phyloP scores from a whole-genome alignment of 2,113 vertebrate species.

The Chloroceryle aenea region DNA sequence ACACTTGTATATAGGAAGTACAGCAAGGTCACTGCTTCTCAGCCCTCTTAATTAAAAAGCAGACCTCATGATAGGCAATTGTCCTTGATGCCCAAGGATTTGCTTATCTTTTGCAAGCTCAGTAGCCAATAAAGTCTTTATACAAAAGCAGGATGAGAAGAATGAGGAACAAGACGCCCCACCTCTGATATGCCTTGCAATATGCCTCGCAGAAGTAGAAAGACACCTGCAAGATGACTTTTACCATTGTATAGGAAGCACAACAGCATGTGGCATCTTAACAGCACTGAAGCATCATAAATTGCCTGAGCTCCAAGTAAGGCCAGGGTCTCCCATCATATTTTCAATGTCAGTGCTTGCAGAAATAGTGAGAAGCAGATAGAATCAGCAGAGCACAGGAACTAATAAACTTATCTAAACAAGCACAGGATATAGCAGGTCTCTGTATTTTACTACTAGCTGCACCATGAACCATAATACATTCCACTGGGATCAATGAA shows the following conservation, averaged over 20 bases:
- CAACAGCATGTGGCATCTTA: background rate
- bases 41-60: conserved; percentile 46
- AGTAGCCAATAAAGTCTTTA: conserved; percentile 3
- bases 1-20: background rate
- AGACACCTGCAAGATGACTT: background rate
- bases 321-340: background rate
- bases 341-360: conserved; percentile 11
- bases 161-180: background rate
- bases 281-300: background rate
- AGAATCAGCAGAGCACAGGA: background rate
- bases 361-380: conserved; percentile 33
- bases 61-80: background rate
- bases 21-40: conserved; percentile 9
- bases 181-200: background rate
- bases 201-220: background rate
- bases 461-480: background rate
- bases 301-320: background rate
- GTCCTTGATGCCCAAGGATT: conserved; percentile 5
- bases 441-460: conserved; percentile 17
- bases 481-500: conserved; percentile 43
- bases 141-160: background rate
- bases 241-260: background rate
- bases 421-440: background rate
- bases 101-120: conserved; percentile 46
- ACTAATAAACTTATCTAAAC: conserved; percentile 45